Conservation (phyloP, 2,113 vertebrate genomes). For the Notiomystis cincta region DNA sequence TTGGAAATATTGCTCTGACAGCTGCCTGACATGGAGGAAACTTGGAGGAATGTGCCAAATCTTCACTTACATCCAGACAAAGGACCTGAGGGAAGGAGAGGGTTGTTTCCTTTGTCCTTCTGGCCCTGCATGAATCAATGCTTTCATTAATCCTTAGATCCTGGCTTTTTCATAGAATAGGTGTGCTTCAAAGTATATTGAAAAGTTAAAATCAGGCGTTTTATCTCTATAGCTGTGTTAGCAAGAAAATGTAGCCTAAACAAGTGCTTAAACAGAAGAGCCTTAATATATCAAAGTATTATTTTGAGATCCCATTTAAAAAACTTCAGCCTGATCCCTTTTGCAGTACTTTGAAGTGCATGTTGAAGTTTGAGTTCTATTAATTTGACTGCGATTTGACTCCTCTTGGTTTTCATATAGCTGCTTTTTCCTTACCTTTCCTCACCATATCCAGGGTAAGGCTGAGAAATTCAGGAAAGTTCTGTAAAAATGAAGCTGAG, state of each 20-base stretch:
- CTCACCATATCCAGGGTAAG: accelerated
- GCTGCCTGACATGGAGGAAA: not conserved
- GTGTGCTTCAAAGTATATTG: not conserved
- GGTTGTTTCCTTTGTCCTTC: not conserved
- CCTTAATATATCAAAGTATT: not conserved
- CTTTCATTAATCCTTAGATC: not conserved
- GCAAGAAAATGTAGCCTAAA: not conserved
- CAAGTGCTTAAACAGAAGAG: not conserved
- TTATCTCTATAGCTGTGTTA: not conserved
- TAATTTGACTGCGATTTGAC: not conserved
- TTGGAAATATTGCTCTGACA: not conserved
- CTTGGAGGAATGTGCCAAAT: not conserved
- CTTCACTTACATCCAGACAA: not conserved
- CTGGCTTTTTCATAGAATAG: not conserved
- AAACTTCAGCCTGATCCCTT: not conserved
- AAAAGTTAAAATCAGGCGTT: not conserved
- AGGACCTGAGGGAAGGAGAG: not conserved
- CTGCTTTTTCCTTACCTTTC: not conserved
- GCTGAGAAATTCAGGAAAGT: not conserved
- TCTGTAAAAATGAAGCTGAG: not conserved
- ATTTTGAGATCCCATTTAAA: not conserved
- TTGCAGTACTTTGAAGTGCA: not conserved
- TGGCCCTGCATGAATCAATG: not conserved
- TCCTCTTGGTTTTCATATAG: not conserved
- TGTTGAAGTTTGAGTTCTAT: not conserved